Conservation (phyloP, 2,797 vertebrate genomes). For the Syndactyla subalaris region DNA sequence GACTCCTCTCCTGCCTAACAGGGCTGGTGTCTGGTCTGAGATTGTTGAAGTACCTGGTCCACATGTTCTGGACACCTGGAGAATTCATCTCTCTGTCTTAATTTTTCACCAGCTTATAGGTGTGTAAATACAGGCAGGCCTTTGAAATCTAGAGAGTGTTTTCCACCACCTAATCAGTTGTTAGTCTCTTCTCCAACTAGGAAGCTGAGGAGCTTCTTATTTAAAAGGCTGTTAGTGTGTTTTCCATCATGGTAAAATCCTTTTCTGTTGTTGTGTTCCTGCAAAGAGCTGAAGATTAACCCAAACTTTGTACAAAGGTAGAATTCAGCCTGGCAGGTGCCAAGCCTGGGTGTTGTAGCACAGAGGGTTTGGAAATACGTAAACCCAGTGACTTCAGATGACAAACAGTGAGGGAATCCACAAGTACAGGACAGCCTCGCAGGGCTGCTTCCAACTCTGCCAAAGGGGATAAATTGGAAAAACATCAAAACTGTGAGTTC, state of each 20-base stretch:
- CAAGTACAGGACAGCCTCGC: background rate
- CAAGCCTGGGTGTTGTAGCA: background rate
- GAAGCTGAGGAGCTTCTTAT: background rate
- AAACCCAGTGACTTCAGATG: background rate
- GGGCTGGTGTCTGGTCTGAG: background rate
- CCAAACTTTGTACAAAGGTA: background rate
- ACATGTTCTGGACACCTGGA: background rate
- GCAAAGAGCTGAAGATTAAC: background rate
- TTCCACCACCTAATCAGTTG: background rate
- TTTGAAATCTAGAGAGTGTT: background rate
- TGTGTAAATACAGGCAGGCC: background rate
- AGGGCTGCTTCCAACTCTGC: background rate
- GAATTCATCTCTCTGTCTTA: background rate
- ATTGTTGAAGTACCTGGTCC: background rate
- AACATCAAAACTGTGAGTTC: background rate
- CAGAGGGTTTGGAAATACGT: background rate
- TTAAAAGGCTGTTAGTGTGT: background rate
- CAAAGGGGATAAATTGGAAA: background rate
- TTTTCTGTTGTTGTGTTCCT: background rate
- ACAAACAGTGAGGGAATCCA: background rate
- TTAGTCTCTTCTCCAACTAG: background rate
- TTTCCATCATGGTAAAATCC: background rate
- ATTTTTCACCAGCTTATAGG: background rate
- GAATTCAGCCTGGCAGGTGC: background rate
- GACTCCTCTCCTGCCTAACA: background rate